A percentile compares a stretch with the other conserved stretches of the same genome.
These are phyloP conservation scores for Formicarius rufipectus DNA, from an alignment of 2,113 vertebrate genomes.

Conservation along the genomic window DNA sequence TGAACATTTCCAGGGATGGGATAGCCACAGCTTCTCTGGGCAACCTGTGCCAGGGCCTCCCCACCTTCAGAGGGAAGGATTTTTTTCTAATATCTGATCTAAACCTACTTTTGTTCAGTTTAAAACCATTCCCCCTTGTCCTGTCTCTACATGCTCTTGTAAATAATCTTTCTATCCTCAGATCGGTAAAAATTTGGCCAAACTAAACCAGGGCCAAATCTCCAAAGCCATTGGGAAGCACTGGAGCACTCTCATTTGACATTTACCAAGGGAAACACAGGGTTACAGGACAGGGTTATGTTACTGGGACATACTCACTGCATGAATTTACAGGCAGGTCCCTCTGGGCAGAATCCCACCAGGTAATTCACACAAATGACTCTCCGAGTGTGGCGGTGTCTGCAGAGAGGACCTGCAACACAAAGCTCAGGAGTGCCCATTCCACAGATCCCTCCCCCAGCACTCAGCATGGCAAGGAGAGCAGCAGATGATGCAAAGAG, in stretches of 20 bases:
- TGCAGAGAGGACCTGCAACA: constrained; percentile 90
- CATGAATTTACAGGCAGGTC: constrained; percentile 98
- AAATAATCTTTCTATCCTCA: background rate
- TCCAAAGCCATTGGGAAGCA: constrained; percentile 8
- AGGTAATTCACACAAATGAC: constrained; percentile 99
- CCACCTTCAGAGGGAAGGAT: background rate
- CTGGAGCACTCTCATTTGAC: background rate
- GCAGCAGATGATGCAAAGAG: background rate
- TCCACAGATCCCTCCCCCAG: rapidly evolving
- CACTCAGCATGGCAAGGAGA: background rate
- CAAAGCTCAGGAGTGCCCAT: background rate
- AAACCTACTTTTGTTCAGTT: background rate
- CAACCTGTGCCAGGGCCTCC: background rate
- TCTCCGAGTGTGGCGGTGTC: constrained; percentile 94
- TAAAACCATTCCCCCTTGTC: background rate
- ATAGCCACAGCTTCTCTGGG: background rate
- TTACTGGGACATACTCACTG: constrained; percentile 86
- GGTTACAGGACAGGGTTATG: background rate
- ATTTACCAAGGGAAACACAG: background rate
- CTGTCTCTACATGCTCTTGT: background rate
- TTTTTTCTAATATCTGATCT: background rate
- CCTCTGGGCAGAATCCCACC: constrained; percentile 98
- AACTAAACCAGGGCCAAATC: background rate
- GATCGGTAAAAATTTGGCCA: background rate
- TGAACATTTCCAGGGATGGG: background rate